These are phyloP conservation scores for Theocolax elegans DNA, from an alignment of 1,140 invertebrate species.

Conservation along the genomic window DNA sequence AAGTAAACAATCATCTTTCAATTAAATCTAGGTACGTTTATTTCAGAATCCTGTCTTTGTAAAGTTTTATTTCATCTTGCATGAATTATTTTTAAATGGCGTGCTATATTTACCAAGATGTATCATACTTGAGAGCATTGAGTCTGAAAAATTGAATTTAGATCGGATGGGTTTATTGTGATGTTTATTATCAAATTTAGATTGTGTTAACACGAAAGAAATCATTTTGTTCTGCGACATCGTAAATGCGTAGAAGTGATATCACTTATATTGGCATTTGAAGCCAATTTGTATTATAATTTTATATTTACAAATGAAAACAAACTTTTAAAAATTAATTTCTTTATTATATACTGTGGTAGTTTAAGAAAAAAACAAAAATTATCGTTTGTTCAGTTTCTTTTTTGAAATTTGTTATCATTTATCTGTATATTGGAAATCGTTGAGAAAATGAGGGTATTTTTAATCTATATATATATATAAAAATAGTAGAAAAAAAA, in stretches of 20 bases:
- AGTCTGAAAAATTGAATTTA: conserved; percentile 41
- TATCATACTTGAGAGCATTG: conserved; percentile 45
- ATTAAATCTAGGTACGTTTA: no score
- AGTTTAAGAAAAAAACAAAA: conserved; percentile 13
- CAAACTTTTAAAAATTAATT: conserved; percentile 3
- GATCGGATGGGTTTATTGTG: conserved; percentile 41
- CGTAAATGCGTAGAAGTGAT: conserved; percentile 8
- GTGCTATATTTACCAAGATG: conserved; percentile 41
- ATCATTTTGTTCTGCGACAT: conserved; percentile 23
- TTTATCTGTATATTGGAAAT: conserved; percentile 39
- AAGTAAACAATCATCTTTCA: no score
- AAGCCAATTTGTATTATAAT: conserved; percentile 30
- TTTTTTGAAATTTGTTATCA: conserved; percentile 36
- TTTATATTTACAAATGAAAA: conserved; percentile 20
- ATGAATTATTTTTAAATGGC: conserved; percentile 34
- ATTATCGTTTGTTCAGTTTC: conserved; percentile 32
- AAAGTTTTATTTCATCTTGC: no score
- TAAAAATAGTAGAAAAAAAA: conserved; percentile 24
- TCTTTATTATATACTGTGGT: conserved; percentile 15
- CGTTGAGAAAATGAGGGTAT: conserved; percentile 21
- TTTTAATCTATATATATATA: conserved; percentile 34
- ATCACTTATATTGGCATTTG: conserved; percentile 13
- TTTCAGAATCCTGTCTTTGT: no score
- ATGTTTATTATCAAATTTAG: conserved; percentile 41
- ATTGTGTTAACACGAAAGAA: conserved; percentile 33